phyloP scores from a whole-genome alignment of 2,888 invertebrate genomes.

The Drosophila stalkeri region DNA sequence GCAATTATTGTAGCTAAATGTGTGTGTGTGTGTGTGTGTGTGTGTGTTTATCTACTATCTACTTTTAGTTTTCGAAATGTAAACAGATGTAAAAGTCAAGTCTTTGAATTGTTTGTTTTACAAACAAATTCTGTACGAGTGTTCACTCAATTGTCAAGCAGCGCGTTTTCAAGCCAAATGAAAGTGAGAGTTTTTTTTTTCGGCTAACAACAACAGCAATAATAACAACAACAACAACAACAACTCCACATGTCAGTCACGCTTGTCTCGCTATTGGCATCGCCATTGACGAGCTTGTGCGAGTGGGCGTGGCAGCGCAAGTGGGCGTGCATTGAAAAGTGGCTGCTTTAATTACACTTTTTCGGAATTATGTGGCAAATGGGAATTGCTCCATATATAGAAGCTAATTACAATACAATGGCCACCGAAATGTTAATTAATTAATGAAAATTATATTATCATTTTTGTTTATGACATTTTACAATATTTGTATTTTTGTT shows the following conservation, averaged over 20 bases:
- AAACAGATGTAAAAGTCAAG: conserved; percentile 55
- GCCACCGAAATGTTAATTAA: conserved; percentile 9
- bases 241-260: conserved; percentile 67
- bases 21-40: conserved; percentile 13
- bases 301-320: conserved; percentile 50
- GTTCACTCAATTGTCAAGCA: conserved; percentile 65
- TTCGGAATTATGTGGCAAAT: background rate
- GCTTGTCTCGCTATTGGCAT: conserved; percentile 63
- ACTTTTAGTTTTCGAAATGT: conserved; percentile 59
- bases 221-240: conserved; percentile 26
- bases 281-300: conserved; percentile 28
- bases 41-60: conserved; percentile 31
- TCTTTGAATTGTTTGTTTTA: conserved; percentile 66
- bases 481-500: background rate
- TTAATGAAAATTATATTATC: conserved; percentile 28
- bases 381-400: conserved; percentile 18
- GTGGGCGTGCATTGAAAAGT: conserved; percentile 21
- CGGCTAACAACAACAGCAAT: conserved; percentile 19
- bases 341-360: background rate
- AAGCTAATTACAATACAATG: conserved; percentile 36
- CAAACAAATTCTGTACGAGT: conserved; percentile 73
- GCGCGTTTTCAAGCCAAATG: conserved; percentile 51
- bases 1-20: conserved; percentile 51
- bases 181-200: conserved; percentile 72
- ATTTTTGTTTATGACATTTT: conserved; percentile 45